Base-by-base conservation (phyloP, 53 echinoderm and acorn worm species). In the Crossaster papposus region DNA sequence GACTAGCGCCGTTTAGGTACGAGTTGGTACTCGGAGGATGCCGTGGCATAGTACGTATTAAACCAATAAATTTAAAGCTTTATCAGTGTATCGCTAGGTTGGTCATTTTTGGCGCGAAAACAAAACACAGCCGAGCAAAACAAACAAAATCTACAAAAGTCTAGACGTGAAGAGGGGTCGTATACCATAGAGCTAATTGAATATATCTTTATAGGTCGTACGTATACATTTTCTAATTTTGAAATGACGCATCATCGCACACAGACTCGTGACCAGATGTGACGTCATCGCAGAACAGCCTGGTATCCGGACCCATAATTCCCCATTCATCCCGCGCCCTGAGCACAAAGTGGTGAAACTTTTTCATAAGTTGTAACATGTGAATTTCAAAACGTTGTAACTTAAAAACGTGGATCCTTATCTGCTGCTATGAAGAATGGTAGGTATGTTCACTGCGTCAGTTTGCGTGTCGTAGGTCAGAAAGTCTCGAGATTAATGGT, bases 181-280 rank as follows among this genome's bases (percentile, higher is more conserved):
- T 68, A n/a, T n/a, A n/a, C n/a, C n/a, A n/a, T n/a, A n/a, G n/a
- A n/a, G n/a, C n/a, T n/a, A n/a, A n/a, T n/a, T n/a, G n/a, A n/a
- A n/a, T n/a, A n/a, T n/a, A n/a, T n/a, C n/a, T n/a, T n/a, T n/a
- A n/a, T n/a, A n/a, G n/a, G n/a, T n/a, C n/a, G 28, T 28, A 26
- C 11, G 28, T 68, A 26, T 68, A 4, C 4, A 26, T 4, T 3
- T 5, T 68, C 28, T 68, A 23, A 68, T 73, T 18, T 28, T 34
- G 35, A 73, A 73, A 73, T 73, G 74, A 73, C 74, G 74, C 74
- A 73, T 78, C 38, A 26, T 26, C 20, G n/a, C 44, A 44, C 51
- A 15, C 44, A 1, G 78, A 10, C 78, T 51, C 23, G 51, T 78
- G 78, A 78, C 78, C 78, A 78, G 78, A 38, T 26, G 51, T 78